Conservation (phyloP, 2,797 vertebrate genomes). For the Rhadinocentrus ornatus region DNA sequence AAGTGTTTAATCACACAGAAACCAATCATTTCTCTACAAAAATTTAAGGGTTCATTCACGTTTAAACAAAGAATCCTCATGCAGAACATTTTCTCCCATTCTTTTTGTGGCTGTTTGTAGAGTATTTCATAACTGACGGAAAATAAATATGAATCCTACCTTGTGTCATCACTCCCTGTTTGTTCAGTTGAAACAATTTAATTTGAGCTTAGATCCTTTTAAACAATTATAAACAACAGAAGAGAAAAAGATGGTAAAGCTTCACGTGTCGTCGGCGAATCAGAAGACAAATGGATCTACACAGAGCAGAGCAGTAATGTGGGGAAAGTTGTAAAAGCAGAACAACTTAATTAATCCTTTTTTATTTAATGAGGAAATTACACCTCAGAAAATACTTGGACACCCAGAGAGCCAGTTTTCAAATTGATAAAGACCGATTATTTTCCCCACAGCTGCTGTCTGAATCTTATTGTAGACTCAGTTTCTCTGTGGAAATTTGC, state of each 20-base stretch:
- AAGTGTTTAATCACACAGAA: constrained; percentile 3
- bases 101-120: constrained; percentile 24
- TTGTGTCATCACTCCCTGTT: constrained; percentile 41
- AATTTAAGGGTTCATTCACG: constrained; percentile 28
- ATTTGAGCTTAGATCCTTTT: constrained; percentile 58
- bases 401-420: constrained; percentile 23
- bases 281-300: background rate
- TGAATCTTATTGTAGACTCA: constrained; percentile 66
- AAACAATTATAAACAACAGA: constrained; percentile 40
- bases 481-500: constrained; percentile 73
- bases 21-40: constrained; percentile 6
- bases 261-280: constrained; percentile 17
- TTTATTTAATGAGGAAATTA: background rate
- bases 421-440: constrained; percentile 40
- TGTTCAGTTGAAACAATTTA: constrained; percentile 57
- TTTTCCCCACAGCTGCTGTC: constrained; percentile 65
- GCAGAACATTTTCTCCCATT: constrained; percentile 24
- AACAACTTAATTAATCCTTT: constrained; percentile 3
- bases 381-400: constrained; percentile 3
- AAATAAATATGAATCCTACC: constrained; percentile 37
- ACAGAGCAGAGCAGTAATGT: background rate
- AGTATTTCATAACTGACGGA: constrained; percentile 40
- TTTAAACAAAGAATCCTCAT: constrained; percentile 17
- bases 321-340: background rate
- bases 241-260: constrained; percentile 23